A percentile compares a stretch with the other conserved stretches of the same genome.
These are phyloP conservation scores for Gadus chalcogrammus DNA, from an alignment of 2,113 vertebrate genomes.

Conservation along the genomic window DNA sequence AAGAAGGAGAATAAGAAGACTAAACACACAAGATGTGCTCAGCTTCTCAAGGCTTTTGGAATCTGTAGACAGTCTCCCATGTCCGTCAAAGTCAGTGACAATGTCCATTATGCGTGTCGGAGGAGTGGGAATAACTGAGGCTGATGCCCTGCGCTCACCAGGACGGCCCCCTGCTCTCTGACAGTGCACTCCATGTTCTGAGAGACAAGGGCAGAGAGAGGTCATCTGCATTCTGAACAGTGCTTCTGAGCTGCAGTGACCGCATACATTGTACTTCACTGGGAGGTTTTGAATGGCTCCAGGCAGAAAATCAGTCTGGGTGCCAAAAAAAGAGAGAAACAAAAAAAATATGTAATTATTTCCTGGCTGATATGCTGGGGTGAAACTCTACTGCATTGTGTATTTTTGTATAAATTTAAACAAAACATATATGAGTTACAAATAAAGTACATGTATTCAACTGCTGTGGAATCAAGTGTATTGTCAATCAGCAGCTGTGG, in stretches of 20 bases:
- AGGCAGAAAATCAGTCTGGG: slow-evolving; percentile 70
- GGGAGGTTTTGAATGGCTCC: slow-evolving; percentile 50
- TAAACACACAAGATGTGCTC: slow-evolving; percentile 22
- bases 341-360: slow-evolving; percentile 62
- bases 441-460: slow-evolving; percentile 57
- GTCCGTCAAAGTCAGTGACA: slow-evolving; percentile 16
- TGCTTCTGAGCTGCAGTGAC: slow-evolving; percentile 32
- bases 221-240: slow-evolving; percentile 31
- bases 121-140: too few relatives aligned
- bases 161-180: slow-evolving; percentile 10
- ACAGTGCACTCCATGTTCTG: neutral
- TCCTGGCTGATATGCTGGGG: slow-evolving; percentile 66
- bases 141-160: neutral
- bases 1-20: neutral
- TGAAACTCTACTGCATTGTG: slow-evolving; percentile 76
- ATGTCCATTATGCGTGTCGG: too few relatives aligned
- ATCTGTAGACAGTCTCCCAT: slow-evolving; percentile 33
- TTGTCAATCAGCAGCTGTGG: neutral
- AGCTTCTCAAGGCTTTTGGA: slow-evolving; percentile 57
- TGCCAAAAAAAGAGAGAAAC: slow-evolving; percentile 55
- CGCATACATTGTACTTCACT: slow-evolving; percentile 25
- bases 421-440: slow-evolving; percentile 73
- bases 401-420: slow-evolving; percentile 80
- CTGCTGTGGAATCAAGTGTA: neutral
- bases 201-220: slow-evolving; percentile 8